These are phyloP conservation scores for Drosophila jambulina DNA, from an alignment of 1,140 invertebrate genomes.

Conservation along the genomic window DNA sequence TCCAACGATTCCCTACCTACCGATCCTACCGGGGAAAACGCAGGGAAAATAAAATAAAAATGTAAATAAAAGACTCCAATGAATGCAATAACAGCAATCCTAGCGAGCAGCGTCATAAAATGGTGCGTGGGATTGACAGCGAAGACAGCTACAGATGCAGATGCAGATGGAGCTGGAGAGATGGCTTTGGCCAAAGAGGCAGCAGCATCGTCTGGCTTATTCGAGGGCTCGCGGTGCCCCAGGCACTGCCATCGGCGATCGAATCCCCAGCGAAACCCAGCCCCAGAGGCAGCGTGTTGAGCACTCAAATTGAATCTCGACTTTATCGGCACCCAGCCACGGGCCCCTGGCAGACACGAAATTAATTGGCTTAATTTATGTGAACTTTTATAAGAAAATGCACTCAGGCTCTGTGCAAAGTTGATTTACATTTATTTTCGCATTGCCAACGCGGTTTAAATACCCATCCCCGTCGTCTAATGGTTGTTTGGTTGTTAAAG, in stretches of 20 bases:
- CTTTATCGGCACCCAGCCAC: conserved; percentile 68
- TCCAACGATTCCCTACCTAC: conserved; percentile 37
- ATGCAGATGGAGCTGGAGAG: conserved; percentile 25
- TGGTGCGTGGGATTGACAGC: conserved; percentile 76
- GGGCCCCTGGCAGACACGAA: conserved; percentile 63
- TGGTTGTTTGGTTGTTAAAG: conserved; percentile 38
- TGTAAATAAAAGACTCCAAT: conserved; percentile 76
- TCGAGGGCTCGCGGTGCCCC: conserved; percentile 16
- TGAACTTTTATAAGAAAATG: conserved; percentile 58
- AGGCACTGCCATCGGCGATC: conserved; percentile 32
- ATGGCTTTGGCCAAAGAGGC: conserved; percentile 10
- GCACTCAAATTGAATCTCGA: conserved; percentile 74
- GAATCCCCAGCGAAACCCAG: conserved; percentile 5
- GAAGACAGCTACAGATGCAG: conserved; percentile 52
- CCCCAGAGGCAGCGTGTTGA: conserved; percentile 47
- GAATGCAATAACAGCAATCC: conserved; percentile 74
- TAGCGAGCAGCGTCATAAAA: conserved; percentile 64
- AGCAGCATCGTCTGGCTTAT: conserved; percentile 14
- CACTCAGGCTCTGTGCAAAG: conserved; percentile 35
- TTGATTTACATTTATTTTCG: conserved; percentile 55
- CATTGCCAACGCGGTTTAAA: conserved; percentile 40
- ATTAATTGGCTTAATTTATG: conserved; percentile 79
- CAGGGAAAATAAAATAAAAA: conserved; percentile 64
- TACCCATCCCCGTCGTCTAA: conserved; percentile 44
- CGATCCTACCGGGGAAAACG: conserved; percentile 36